Evolutionary conservation across 1,140 invertebrate genomes (phyloP).

Genomic region (Bathynomus jamesi): DNA sequence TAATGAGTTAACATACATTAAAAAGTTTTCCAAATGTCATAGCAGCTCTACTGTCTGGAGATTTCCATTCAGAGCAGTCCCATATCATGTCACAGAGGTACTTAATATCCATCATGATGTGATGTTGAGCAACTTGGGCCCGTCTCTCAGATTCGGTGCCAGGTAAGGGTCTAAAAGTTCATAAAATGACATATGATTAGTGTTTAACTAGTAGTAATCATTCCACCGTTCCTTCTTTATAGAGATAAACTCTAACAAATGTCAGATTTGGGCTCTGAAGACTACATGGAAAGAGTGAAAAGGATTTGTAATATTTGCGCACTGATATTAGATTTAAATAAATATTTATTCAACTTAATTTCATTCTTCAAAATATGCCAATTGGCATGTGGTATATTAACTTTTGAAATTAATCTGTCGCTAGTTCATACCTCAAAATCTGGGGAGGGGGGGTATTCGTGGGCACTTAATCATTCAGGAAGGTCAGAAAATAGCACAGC

Average conservation of each 20-base stretch:
- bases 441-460: no score
- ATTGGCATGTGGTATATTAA: no score
- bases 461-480: no score
- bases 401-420: no score
- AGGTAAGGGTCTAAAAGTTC: conserved; percentile 62
- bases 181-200: background rate
- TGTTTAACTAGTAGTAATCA: background rate
- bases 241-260: no score
- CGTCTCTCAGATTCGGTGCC: conserved; percentile 83
- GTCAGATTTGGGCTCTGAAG: no score
- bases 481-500: no score
- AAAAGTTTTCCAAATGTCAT: conserved; percentile 88
- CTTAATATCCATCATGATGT: conserved; percentile 79
- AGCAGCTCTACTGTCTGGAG: conserved; percentile 41
- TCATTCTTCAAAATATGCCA: no score
- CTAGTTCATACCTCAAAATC: no score
- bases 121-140: conserved; percentile 76
- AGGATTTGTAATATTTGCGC: background rate
- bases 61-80: conserved; percentile 31
- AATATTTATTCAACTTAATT: background rate
- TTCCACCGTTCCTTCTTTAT: background rate
- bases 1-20: conserved; percentile 58
- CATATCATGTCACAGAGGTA: conserved; percentile 82
- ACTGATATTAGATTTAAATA: background rate
- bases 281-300: no score